phyloP scores from a whole-genome alignment of 2,888 invertebrate species.

The Nomada flava region DNA sequence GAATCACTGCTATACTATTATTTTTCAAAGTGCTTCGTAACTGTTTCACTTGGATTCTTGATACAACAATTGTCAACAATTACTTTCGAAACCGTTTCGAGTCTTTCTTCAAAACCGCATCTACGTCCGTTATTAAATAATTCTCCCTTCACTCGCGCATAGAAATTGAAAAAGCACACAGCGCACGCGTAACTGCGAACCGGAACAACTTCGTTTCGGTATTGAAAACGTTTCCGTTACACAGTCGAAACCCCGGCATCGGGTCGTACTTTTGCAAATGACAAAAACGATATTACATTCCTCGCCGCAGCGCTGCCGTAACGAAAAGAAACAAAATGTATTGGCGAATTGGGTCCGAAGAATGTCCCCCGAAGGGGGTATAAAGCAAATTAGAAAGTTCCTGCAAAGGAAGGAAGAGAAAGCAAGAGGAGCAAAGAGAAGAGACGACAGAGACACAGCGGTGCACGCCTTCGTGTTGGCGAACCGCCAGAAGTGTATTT shows the following conservation, averaged over 20 bases:
- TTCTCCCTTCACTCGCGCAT: background rate
- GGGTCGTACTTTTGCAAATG: background rate
- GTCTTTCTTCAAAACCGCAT: no score
- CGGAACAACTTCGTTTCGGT: background rate
- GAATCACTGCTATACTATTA: no score
- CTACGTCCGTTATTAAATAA: no score
- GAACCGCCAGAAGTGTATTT: slow-evolving; percentile 70
- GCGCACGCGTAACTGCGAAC: background rate
- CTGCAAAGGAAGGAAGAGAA: background rate
- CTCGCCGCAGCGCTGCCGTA: background rate
- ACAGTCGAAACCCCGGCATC: no score
- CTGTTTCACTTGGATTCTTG: no score
- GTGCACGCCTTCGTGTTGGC: slow-evolving; percentile 58
- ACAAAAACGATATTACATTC: background rate
- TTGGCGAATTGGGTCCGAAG: background rate
- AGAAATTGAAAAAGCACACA: background rate
- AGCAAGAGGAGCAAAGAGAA: background rate
- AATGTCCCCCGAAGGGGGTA: slow-evolving; percentile 1
- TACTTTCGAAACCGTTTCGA: no score
- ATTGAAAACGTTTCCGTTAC: no score
- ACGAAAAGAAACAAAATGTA: background rate
- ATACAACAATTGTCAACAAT: no score
- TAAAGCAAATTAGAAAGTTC: slow-evolving; percentile 39
- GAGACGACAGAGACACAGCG: background rate
- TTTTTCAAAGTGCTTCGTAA: no score